Evolutionary conservation across 2,888 invertebrate species (phyloP).

Genomic region (Drosophila trichaetosa): DNA sequence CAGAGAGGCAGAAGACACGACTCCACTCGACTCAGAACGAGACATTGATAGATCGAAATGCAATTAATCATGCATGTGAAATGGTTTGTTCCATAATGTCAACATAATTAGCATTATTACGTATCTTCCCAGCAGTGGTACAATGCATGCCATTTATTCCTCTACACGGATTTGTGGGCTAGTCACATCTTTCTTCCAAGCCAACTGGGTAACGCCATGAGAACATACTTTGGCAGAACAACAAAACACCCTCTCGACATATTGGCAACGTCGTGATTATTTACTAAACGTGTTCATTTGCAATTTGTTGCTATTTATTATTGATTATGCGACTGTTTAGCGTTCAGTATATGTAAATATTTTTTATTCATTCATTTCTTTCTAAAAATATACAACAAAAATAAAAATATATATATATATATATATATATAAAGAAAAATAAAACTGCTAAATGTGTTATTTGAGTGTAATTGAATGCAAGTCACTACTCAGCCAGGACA

Average conservation of each 20-base stretch:
- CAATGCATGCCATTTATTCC: constrained; percentile 30
- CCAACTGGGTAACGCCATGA: constrained; percentile 33
- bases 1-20: background rate
- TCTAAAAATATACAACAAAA: constrained; percentile 33
- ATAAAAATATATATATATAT: background rate
- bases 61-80: constrained; percentile 68
- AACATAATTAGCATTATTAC: constrained; percentile 71
- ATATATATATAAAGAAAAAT: background rate
- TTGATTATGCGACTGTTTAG: constrained; percentile 77
- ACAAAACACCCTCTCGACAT: constrained; percentile 13
- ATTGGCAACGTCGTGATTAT: constrained; percentile 56
- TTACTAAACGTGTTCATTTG: constrained; percentile 78
- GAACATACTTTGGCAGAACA: constrained; percentile 9
- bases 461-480: background rate
- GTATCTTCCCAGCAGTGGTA: constrained; percentile 9
- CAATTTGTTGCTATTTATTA: constrained; percentile 69
- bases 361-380: constrained; percentile 65
- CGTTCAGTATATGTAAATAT: constrained; percentile 74
- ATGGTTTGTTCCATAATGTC: constrained; percentile 57
- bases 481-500: background rate
- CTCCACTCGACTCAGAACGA: background rate
- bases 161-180: constrained; percentile 1
- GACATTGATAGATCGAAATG: constrained; percentile 69
- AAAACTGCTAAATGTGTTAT: background rate
- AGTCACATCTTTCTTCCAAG: constrained; percentile 1